A percentile compares a stretch with the other conserved stretches of the same genome.
Evolutionary conservation across 2,888 invertebrate species (phyloP).

Genomic region (Agriopis marginaria): DNA sequence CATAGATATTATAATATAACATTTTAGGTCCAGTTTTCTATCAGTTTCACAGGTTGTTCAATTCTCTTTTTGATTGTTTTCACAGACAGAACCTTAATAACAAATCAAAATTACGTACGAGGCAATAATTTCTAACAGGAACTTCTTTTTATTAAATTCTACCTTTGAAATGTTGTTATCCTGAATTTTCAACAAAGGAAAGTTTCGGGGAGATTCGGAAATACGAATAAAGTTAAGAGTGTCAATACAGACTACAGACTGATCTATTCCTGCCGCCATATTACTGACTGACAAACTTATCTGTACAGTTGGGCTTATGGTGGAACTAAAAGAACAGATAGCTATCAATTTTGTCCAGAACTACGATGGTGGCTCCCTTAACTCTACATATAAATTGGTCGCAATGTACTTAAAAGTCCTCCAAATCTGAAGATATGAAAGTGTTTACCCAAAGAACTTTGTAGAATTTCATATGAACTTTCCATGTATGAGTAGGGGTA

Average conservation of each 20-base stretch:
- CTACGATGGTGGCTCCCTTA: neutral
- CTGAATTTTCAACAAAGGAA: constrained; percentile 25
- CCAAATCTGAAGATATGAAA: constrained; percentile 46
- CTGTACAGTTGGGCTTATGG: neutral
- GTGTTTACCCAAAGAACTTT: constrained; percentile 54
- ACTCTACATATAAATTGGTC: neutral
- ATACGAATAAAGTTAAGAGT: constrained; percentile 28
- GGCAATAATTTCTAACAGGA: constrained; percentile 2
- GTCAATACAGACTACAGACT: constrained; percentile 28
- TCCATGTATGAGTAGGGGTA: constrained; percentile 24
- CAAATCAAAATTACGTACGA: constrained; percentile 1
- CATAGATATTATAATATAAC: too few relatives aligned
- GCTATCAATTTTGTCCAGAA: neutral
- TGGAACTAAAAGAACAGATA: neutral
- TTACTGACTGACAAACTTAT: neutral
- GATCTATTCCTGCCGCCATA: constrained; percentile 16
- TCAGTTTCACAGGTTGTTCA: too few relatives aligned
- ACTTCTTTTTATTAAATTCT: constrained; percentile 23
- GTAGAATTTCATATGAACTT: constrained; percentile 43
- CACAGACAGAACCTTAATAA: constrained; percentile 2
- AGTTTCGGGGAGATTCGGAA: constrained; percentile 26
- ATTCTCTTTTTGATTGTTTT: neutral
- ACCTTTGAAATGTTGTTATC: constrained; percentile 23
- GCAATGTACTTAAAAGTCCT: constrained; percentile 42
- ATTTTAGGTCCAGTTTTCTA: too few relatives aligned